Conservation (phyloP, 2,113 vertebrate genomes). For the Brevimyrus niger region DNA sequence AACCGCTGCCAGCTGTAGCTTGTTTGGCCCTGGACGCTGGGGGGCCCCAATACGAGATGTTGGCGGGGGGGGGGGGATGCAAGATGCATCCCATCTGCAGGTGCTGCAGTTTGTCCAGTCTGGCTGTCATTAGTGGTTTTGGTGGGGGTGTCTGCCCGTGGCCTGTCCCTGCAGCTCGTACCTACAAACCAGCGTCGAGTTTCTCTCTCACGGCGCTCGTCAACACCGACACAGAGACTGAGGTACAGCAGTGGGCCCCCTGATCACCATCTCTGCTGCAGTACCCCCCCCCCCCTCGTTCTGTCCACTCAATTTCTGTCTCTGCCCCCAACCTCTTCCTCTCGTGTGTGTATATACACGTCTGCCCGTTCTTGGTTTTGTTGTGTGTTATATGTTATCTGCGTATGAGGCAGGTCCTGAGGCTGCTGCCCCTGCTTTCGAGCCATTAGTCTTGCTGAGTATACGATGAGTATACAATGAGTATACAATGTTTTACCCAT, state of each 20-base stretch:
- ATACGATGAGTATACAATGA: no score
- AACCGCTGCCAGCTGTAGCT: slow-evolving; percentile 31
- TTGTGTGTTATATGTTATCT: neutral
- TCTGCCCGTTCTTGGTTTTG: neutral
- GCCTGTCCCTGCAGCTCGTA: neutral
- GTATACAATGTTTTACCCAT: neutral
- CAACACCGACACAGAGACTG: neutral
- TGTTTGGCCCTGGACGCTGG: slow-evolving; percentile 12
- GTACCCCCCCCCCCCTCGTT: neutral
- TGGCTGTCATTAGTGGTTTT: slow-evolving; percentile 28
- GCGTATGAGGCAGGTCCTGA: neutral
- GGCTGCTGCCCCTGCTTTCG: neutral
- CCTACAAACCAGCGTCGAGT: neutral
- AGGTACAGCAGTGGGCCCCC: neutral
- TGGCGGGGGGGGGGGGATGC: no score
- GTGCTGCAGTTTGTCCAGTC: slow-evolving; percentile 16
- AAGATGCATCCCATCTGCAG: slow-evolving; percentile 18
- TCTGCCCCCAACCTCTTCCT: neutral
- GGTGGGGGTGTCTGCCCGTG: slow-evolving; percentile 18
- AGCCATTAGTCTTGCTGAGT: neutral
- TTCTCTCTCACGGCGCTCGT: neutral
- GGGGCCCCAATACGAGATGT: neutral
- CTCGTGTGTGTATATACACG: neutral
- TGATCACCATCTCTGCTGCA: neutral
- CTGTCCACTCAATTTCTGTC: neutral